Conservation (phyloP, 2,797 vertebrate species). For the Staurois parvus region DNA sequence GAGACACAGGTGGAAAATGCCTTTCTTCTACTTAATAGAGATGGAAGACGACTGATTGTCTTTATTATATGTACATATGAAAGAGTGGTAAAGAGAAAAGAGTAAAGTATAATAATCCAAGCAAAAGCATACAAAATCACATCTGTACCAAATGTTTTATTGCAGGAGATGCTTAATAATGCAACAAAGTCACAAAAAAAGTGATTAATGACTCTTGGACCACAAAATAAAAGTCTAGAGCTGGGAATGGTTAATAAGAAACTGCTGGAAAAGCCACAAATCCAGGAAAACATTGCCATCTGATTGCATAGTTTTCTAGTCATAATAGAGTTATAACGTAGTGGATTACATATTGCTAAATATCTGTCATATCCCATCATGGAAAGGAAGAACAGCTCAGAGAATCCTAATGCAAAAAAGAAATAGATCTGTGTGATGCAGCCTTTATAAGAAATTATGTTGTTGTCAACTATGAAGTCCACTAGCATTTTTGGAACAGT, state of each 20-base stretch:
- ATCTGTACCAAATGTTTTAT: conserved; percentile 26
- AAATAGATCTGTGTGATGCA: conserved; percentile 47
- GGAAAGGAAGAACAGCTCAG: conserved; percentile 37
- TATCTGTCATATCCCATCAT: conserved; percentile 51
- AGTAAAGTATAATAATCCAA: conserved; percentile 55
- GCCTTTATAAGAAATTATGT: conserved; percentile 36
- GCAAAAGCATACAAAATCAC: conserved; percentile 24
- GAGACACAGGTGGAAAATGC: conserved; percentile 52
- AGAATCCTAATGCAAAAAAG: conserved; percentile 29
- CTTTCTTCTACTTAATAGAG: conserved; percentile 36
- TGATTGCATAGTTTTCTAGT: neutral
- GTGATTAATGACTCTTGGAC: conserved; percentile 47
- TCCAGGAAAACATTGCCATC: conserved; percentile 37
- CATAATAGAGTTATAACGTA: conserved; percentile 22
- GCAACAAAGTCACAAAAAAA: conserved; percentile 60
- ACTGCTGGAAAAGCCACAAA: conserved; percentile 45
- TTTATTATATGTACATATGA: conserved; percentile 45
- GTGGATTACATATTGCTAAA: conserved; percentile 43
- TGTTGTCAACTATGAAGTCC: conserved; percentile 9
- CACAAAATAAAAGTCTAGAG: conserved; percentile 51
- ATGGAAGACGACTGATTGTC: conserved; percentile 35
- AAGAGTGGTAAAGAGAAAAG: conserved; percentile 14
- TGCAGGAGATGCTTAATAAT: conserved; percentile 46
- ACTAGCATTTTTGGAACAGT: conserved; percentile 48
- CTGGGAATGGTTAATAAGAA: conserved; percentile 32